Evolutionary conservation across 2,888 invertebrate genomes (phyloP).

Genomic region (Pycnomerus fuliginosus): DNA sequence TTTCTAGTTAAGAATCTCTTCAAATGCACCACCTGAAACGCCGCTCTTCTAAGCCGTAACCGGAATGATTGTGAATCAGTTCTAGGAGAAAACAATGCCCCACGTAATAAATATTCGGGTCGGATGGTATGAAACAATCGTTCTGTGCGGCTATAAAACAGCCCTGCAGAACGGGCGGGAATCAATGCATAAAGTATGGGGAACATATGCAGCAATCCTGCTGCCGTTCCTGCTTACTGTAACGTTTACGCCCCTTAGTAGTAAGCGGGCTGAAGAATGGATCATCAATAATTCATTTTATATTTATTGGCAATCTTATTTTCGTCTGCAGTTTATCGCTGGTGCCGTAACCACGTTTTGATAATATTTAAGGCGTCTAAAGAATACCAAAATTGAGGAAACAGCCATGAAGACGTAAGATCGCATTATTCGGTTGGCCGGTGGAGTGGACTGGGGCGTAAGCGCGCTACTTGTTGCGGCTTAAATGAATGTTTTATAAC

Average conservation of each 20-base stretch:
- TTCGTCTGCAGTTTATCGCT: conserved; percentile 13
- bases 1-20: too few species aligned
- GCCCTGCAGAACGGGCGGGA: conserved; percentile 26
- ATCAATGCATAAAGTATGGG: conserved; percentile 37
- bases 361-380: conserved; percentile 3
- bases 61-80: too few species aligned
- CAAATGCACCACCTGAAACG: too few species aligned
- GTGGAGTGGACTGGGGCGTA: conserved; percentile 25
- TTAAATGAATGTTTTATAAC: conserved; percentile 31
- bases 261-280: conserved; percentile 35
- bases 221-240: conserved; percentile 35
- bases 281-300: conserved; percentile 43
- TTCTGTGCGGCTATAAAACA: conserved; percentile 25
- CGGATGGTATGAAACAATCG: conserved; percentile 20
- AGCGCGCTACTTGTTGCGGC: conserved; percentile 28
- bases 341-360: conserved; percentile 7
- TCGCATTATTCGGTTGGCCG: conserved; percentile 28
- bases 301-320: conserved; percentile 35
- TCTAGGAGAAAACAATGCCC: too few species aligned
- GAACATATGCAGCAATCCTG: conserved; percentile 33
- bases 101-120: conserved; percentile 19
- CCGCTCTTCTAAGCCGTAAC: too few species aligned
- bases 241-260: conserved; percentile 38
- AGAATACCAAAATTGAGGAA: conserved; percentile 3
- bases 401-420: conserved; percentile 30